A percentile compares a stretch with the other conserved stretches of the same genome.
Conservation (phyloP, 1,140 invertebrate species). For the Aphelenchoides fujianensis region DNA sequence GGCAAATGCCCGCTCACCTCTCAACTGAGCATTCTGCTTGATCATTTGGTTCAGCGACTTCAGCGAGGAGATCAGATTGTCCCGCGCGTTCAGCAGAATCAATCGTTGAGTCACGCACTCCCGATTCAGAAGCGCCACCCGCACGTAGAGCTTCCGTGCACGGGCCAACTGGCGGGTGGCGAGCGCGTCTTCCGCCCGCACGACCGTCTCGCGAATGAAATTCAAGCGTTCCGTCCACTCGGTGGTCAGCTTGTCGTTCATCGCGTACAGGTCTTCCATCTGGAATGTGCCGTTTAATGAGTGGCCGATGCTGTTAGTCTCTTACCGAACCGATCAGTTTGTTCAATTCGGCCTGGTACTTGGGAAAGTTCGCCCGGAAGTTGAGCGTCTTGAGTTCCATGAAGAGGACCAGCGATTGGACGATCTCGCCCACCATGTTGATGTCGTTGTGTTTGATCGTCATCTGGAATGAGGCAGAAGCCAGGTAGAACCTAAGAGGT, state of each 20-base stretch:
- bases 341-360: slow-evolving; percentile 10
- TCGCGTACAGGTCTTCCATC: slow-evolving; percentile 47
- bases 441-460: slow-evolving; percentile 43
- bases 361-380: slow-evolving; percentile 36
- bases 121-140: slow-evolving; percentile 42
- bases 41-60: slow-evolving; percentile 38
- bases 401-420: slow-evolving; percentile 31
- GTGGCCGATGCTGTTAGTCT: slow-evolving; percentile 18
- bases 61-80: slow-evolving; percentile 32
- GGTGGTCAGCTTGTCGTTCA: slow-evolving; percentile 40
- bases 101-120: slow-evolving; percentile 39
- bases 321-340: slow-evolving; percentile 18
- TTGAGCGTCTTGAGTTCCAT: slow-evolving; percentile 31
- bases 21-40: slow-evolving; percentile 44
- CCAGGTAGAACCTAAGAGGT: slow-evolving; percentile 1
- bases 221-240: slow-evolving; percentile 48
- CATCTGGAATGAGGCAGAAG: slow-evolving; percentile 6
- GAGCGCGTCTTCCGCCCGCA: slow-evolving; percentile 45
- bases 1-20: slow-evolving; percentile 33
- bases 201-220: slow-evolving; percentile 44
- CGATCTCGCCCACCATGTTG: slow-evolving; percentile 28
- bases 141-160: slow-evolving; percentile 41
- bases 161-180: slow-evolving; percentile 29
- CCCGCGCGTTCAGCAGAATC: slow-evolving; percentile 28
- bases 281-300: slow-evolving; percentile 16